These are phyloP conservation scores for Rhinatrema bivittatum DNA, from an alignment of 2,797 vertebrate species.

Conservation along the genomic window DNA sequence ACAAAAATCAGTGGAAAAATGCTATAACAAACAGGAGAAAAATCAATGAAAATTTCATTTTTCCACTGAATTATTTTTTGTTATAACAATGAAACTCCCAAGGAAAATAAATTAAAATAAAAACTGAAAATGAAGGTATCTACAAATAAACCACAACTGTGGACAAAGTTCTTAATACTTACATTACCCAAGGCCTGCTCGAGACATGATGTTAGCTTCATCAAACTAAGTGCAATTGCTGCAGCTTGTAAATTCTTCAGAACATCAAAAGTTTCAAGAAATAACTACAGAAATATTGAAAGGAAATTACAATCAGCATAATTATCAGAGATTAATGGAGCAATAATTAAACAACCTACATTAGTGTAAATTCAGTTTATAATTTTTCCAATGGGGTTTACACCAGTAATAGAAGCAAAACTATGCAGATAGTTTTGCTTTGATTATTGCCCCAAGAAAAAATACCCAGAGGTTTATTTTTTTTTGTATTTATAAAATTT, in stretches of 20 bases:
- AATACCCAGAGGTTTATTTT: too few species aligned
- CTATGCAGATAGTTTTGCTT: too few species aligned
- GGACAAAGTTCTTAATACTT: slow-evolving; percentile 14
- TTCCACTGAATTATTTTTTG: too few species aligned
- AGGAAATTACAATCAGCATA: not conserved
- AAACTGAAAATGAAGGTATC: too few species aligned
- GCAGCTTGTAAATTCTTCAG: slow-evolving; percentile 17
- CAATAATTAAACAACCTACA: not conserved
- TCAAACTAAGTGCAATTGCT: slow-evolving; percentile 45
- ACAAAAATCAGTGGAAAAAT: too few species aligned
- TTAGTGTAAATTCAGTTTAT: not conserved
- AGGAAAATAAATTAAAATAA: too few species aligned
- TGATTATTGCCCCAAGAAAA: too few species aligned
- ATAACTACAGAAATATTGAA: slow-evolving; percentile 36
- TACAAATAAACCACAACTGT: slow-evolving; percentile 1
- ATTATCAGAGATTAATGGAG: not conserved
- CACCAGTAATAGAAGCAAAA: not conserved
- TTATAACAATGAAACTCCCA: too few species aligned
- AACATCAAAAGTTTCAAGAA: slow-evolving; percentile 41
- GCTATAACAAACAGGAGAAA: too few species aligned
- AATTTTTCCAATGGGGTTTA: not conserved
- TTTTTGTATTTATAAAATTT: too few species aligned
- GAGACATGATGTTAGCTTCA: slow-evolving; percentile 59
- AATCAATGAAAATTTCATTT: too few species aligned
- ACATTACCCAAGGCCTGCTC: slow-evolving; percentile 61